Base-by-base conservation (phyloP, 1,140 invertebrate genomes). In the Eriosoma lanigerum region DNA sequence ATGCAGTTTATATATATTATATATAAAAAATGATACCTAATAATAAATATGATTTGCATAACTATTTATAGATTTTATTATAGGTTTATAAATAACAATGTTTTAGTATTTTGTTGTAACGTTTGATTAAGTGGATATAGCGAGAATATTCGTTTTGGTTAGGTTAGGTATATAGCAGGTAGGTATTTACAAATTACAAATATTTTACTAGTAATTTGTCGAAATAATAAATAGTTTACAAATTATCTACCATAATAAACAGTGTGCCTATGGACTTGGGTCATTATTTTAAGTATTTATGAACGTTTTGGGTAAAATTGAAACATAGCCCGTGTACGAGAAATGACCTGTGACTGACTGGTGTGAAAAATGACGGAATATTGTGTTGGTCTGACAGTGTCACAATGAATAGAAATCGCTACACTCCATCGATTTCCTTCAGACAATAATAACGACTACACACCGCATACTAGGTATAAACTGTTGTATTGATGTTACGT, bases 311-410 rank as follows among this genome's bases (percentile, higher is more conserved):
- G 3, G 9, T 72, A 72, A 72, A 29, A 72, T 52, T 52, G 8
- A 10, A 52, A 72, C 48, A 32, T 21, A 46, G 46, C 66, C 24
- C 48, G 68, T 52, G 68, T 19, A n/a, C 72, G n/a, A 76, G 29
- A 76, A 76, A 76, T 76, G 72, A 76, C 52, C 72, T 76, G 72
- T 76, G 72, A 76, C 50, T 58, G 50, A 58, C 19, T 58, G 26
- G n/a, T 76, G 72, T 76, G 72, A 54, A 76, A 76, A 76, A 76
- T 58, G 54, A 76, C 50, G 48, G 72, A 75, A 54, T 75, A 76
- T 58, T 58, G 44, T 75, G 48, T 38, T 56, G 56, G 15, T 54
- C 72, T 58, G 29, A 44, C 52, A 44, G 54, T 58, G 72, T 58
- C 72, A 24, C 72, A 76, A n/a, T 48, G 54, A 78, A 62, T 78